Conservation (phyloP, 53 echinoderm and acorn worm species). For the Holothuria scabra region DNA sequence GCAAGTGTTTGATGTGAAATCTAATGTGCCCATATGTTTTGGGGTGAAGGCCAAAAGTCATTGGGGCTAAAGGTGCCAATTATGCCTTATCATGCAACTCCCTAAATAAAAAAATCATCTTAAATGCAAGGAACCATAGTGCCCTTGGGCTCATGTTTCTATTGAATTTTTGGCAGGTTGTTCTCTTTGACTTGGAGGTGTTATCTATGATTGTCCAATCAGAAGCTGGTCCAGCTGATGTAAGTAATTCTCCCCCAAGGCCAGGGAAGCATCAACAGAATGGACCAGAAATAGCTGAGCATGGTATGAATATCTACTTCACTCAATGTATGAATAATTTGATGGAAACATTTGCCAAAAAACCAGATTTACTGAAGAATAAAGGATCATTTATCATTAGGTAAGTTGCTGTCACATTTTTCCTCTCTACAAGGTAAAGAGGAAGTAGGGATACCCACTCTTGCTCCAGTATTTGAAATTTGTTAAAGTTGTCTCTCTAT, state of each 20-base stretch:
- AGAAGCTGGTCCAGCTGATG: constrained; percentile 64
- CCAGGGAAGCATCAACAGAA: not conserved
- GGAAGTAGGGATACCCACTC: too few relatives aligned
- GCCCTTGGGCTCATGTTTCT: too few relatives aligned
- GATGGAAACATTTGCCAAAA: constrained; percentile 73
- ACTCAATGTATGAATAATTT: constrained; percentile 86
- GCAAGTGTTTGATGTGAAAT: too few relatives aligned
- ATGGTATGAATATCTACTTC: constrained; percentile 89
- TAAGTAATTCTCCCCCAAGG: not conserved
- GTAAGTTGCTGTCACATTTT: constrained; percentile 42
- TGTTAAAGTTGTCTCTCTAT: too few relatives aligned
- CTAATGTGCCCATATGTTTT: too few relatives aligned
- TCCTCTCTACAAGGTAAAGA: too few relatives aligned
- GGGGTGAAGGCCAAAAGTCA: too few relatives aligned
- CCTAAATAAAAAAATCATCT: too few relatives aligned
- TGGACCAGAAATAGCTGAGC: constrained; percentile 25
- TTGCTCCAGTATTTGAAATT: too few relatives aligned
- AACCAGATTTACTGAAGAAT: constrained; percentile 79
- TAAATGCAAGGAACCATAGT: too few relatives aligned
- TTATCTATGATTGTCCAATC: constrained; percentile 87
- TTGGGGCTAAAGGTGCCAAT: too few relatives aligned
- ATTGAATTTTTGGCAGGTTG: constrained; percentile 61
- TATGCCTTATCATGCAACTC: too few relatives aligned
- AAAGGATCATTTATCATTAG: constrained; percentile 95
- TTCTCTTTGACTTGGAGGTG: constrained; percentile 88